Percentiles rank a stretch among this genome's conserved stretches.
Evolutionary conservation across 2,888 invertebrate genomes (phyloP).

Genomic region (Dryocosmus kuriphilus): DNA sequence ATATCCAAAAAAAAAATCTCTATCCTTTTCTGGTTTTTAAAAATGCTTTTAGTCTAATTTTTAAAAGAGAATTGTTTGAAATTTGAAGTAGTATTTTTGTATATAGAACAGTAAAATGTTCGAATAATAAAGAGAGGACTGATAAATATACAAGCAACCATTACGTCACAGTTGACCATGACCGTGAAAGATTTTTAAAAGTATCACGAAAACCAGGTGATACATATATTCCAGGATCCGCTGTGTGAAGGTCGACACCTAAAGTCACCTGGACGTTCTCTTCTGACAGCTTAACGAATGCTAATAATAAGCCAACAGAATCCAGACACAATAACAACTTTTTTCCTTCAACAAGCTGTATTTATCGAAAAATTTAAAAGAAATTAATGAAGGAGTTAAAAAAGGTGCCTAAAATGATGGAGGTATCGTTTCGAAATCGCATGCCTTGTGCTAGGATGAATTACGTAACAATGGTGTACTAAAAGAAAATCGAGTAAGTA

Average conservation of each 20-base stretch:
- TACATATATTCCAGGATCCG: constrained; percentile 31
- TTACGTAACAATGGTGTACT: neutral
- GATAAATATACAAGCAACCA: constrained; percentile 47
- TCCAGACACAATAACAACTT: neutral
- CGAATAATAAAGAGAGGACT: constrained; percentile 16
- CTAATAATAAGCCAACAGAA: constrained; percentile 38
- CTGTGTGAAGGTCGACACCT: constrained; percentile 19
- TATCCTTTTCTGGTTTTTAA: no score
- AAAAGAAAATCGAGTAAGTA: neutral
- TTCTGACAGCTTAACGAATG: neutral
- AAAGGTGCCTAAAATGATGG: neutral
- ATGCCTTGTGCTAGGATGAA: neutral
- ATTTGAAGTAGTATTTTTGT: neutral
- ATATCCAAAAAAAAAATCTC: no score
- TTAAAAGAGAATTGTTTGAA: neutral
- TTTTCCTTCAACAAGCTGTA: neutral
- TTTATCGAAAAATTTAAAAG: neutral
- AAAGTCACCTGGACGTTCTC: constrained; percentile 25
- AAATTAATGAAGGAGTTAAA: neutral
- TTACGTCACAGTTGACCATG: constrained; percentile 72
- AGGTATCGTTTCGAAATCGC: constrained; percentile 6
- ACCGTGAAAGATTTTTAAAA: constrained; percentile 75
- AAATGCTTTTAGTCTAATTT: neutral
- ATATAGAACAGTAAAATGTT: neutral
- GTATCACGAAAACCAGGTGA: constrained; percentile 56